These are phyloP conservation scores for Crotalus tigris DNA, from an alignment of 2,113 vertebrate species.

Conservation along the genomic window DNA sequence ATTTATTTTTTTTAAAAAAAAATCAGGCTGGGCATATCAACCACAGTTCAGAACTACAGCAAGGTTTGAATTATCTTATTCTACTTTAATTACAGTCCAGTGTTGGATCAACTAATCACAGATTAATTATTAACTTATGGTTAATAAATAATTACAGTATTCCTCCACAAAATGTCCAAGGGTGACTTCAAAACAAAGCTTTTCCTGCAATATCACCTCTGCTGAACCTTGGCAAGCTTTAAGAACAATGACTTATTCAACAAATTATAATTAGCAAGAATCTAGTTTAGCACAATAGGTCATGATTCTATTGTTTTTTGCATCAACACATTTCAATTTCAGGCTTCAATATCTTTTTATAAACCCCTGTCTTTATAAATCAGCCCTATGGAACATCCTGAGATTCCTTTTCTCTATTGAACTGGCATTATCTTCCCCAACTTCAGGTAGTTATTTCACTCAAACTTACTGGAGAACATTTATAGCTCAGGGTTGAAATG, in stretches of 20 bases:
- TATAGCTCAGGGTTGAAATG: not conserved
- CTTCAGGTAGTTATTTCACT: not conserved
- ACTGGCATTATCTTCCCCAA: not conserved
- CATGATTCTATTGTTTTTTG: not conserved
- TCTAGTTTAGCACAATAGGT: not conserved
- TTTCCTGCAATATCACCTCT: not conserved
- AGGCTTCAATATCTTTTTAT: not conserved
- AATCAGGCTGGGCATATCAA: not conserved
- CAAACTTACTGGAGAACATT: not conserved
- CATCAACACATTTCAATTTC: not conserved
- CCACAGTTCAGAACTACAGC: not conserved
- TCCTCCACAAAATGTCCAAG: not conserved
- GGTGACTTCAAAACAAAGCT: not conserved
- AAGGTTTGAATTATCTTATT: not conserved
- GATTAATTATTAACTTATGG: not conserved
- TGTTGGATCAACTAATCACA: not conserved
- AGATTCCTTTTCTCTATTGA: not conserved
- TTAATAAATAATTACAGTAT: not conserved
- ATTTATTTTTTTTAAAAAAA: too few species aligned
- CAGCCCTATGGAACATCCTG: not conserved
- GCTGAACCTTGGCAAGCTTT: not conserved
- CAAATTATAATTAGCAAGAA: not conserved
- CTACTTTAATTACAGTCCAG: not conserved
- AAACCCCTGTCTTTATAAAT: not conserved
- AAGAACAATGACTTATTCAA: not conserved